Percentiles rank a stretch among this genome's conserved stretches.
phyloP scores from a whole-genome alignment of 2,113 vertebrate genomes.

The Triplophysa tibetana region DNA sequence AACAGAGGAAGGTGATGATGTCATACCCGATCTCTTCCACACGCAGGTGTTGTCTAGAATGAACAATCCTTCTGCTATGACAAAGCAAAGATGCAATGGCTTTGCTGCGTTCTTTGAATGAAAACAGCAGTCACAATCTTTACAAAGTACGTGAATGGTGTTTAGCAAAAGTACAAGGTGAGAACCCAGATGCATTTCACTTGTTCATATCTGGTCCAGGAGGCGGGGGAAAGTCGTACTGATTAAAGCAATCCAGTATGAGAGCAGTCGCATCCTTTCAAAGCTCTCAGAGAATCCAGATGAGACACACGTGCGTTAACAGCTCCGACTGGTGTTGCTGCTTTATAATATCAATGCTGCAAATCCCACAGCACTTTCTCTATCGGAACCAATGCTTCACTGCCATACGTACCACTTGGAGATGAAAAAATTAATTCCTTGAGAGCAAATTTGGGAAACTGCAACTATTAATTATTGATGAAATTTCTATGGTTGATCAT shows the following conservation, averaged over 20 bases:
- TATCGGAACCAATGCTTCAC: no score
- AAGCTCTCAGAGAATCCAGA: constrained; percentile 1
- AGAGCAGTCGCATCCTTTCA: not conserved
- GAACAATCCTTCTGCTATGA: not conserved
- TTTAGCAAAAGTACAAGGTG: constrained; percentile 5
- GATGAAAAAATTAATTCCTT: constrained; percentile 20
- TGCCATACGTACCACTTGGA: no score
- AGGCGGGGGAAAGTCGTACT: not conserved
- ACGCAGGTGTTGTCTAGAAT: not conserved
- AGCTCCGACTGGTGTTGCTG: no score
- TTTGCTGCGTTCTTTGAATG: constrained; percentile 34
- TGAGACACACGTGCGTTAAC: no score
- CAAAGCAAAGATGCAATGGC: not conserved
- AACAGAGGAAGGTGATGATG: not conserved
- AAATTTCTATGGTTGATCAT: constrained; percentile 45
- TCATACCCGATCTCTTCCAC: constrained; percentile 8
- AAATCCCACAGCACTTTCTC: no score
- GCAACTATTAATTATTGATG: constrained; percentile 41
- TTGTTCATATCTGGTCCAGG: constrained; percentile 33
- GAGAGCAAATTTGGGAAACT: not conserved
- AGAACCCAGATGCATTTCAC: constrained; percentile 33
- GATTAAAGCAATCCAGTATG: constrained; percentile 24
- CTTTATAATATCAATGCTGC: no score
- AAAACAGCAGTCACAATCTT: constrained; percentile 17
- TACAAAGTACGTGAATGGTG: not conserved